Conservation (phyloP, 1,140 invertebrate genomes). For the Zaprionus camerounensis region DNA sequence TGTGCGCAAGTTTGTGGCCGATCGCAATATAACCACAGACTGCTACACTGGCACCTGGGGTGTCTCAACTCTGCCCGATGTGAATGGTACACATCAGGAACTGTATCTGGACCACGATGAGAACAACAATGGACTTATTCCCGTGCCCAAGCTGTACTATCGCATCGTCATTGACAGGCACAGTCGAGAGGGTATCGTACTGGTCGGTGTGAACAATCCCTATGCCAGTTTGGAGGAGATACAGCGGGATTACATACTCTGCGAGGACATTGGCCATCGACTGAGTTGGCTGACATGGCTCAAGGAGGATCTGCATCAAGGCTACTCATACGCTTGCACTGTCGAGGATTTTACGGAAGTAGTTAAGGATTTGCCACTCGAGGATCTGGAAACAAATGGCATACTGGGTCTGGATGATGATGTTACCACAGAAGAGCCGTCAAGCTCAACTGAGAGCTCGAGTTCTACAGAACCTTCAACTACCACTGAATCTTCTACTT, state of each 20-base stretch:
- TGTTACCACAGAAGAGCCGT: slow-evolving; percentile 16
- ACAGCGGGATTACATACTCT: slow-evolving; percentile 84
- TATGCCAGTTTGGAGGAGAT: slow-evolving; percentile 82
- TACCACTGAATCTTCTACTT: background rate
- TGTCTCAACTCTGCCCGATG: slow-evolving; percentile 85
- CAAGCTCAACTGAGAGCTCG: slow-evolving; percentile 19
- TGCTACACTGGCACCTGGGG: slow-evolving; percentile 87
- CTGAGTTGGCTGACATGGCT: slow-evolving; percentile 86
- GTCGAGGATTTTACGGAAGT: slow-evolving; percentile 86
- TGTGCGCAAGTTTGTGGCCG: slow-evolving; percentile 83
- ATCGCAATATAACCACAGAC: slow-evolving; percentile 82
- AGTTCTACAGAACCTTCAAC: background rate
- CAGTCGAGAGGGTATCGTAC: slow-evolving; percentile 84
- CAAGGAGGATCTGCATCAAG: slow-evolving; percentile 85
- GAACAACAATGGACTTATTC: slow-evolving; percentile 82
- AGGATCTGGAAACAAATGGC: slow-evolving; percentile 71
- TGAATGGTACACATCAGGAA: slow-evolving; percentile 80
- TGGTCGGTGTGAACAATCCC: slow-evolving; percentile 87
- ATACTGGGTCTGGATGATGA: slow-evolving; percentile 68
- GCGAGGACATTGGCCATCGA: slow-evolving; percentile 85
- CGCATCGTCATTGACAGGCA: slow-evolving; percentile 86
- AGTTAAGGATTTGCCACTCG: slow-evolving; percentile 84
- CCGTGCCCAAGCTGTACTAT: slow-evolving; percentile 86
- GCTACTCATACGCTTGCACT: slow-evolving; percentile 88
- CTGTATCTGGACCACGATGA: slow-evolving; percentile 85